Evolutionary conservation across 2,888 invertebrate species (phyloP), one percentile per base, ranked within the genome.

Genomic region (Thymelicus sylvestris): DNA sequence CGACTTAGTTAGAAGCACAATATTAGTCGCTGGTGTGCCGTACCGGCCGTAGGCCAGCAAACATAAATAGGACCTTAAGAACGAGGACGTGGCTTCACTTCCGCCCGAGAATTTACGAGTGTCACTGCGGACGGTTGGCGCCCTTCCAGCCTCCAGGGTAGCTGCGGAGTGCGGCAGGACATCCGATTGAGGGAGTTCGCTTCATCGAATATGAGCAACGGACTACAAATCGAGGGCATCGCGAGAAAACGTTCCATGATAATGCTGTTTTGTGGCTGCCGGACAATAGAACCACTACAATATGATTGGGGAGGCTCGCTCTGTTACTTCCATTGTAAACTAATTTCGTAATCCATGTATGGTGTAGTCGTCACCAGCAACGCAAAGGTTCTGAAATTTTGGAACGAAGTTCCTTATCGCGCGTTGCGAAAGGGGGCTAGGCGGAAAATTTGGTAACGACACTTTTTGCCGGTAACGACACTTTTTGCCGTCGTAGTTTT

Each of bases 31-130:
- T 10, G 15, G 50, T 67, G 60, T 67, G 50, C 50, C 15, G 8
- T 2, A 5, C 59, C n/a, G n/a, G n/a, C n/a, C n/a, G n/a, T n/a
- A n/a, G n/a, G 12, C 67, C 31, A 41, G 48, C 50, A 62, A 62
- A 67, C 62, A 44, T 67, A 67, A 67, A 67, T 24, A 67, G 62
- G 67, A 62, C 67, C 67, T 67, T 44, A 44, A 67, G 61, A 62
- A 52, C 41, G 62, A 67, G 52, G 67, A 67, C 66, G 66, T 48
- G n/a, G 52, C 67, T 39, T 60, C 52, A 52, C 61, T 62, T 67
- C 67, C 67, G 61, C 41, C 50, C 44, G 52, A 15, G 55, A 52
- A 67, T 67, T 67, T 62, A 67, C 44, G 67, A 61, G 67, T 13
- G 50, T 41, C 67, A 15, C 52, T n/a, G 50, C 15, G 67, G 44